Evolutionary conservation across 2,888 invertebrate genomes (phyloP).

Genomic region (Melangyna quadrimaculata): DNA sequence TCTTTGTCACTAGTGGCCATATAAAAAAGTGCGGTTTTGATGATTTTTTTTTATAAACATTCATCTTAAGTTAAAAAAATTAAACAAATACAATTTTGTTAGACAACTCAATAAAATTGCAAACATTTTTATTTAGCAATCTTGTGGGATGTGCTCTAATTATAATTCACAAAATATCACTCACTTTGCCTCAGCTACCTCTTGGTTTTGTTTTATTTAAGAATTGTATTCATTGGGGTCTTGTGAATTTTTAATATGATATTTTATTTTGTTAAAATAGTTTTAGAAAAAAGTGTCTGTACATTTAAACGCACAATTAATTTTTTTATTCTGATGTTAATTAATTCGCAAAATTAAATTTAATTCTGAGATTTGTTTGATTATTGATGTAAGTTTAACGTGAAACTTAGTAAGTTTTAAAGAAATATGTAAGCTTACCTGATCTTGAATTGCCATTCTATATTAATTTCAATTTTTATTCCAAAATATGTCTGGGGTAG

Average conservation of each 20-base stretch:
- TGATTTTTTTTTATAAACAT: neutral
- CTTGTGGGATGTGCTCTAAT: conserved; percentile 60
- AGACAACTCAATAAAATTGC: conserved; percentile 6
- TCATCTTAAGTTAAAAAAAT: neutral
- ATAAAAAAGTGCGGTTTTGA: neutral
- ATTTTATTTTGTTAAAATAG: neutral
- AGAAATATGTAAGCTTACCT: too few species aligned
- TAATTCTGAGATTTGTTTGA: too few species aligned
- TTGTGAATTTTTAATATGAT: conserved; percentile 29
- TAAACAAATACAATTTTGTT: neutral
- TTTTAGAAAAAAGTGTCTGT: conserved; percentile 25
- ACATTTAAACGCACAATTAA: conserved; percentile 37
- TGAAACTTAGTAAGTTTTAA: too few species aligned
- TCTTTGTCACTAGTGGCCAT: conserved; percentile 11
- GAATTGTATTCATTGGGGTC: conserved; percentile 54
- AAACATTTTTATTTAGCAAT: conserved; percentile 35
- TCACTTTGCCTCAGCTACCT: neutral
- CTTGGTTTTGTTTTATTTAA: conserved; percentile 41
- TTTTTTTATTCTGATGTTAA: too few species aligned
- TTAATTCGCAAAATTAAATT: too few species aligned
- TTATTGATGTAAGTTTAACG: too few species aligned
- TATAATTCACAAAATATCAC: neutral
- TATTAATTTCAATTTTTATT: neutral
- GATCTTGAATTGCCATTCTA: conserved; percentile 65
- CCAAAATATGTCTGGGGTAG: neutral